Percentiles rank a stretch among this genome's conserved stretches.
Evolutionary conservation across 2,797 vertebrate genomes (phyloP).

Genomic region (Phrynocephalus vlangalii): DNA sequence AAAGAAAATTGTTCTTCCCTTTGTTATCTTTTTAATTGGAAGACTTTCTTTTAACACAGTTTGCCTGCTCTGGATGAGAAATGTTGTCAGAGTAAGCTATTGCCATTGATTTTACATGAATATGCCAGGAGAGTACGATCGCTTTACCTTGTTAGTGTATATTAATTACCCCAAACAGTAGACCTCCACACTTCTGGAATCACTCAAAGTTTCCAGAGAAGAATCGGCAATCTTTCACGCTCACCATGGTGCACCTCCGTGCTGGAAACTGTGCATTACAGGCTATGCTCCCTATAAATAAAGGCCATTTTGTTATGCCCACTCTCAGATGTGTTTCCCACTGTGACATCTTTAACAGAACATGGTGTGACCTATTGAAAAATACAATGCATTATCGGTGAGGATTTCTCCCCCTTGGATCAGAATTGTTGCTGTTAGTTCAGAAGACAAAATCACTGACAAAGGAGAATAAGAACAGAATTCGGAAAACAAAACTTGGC

Average conservation of each 20-base stretch:
- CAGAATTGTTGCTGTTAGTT: constrained; percentile 48
- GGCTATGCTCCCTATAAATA: constrained; percentile 65
- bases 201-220: constrained; percentile 66
- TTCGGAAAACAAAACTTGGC: constrained; percentile 18
- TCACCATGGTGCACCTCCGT: constrained; percentile 42
- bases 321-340: constrained; percentile 55
- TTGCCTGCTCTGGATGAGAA: constrained; percentile 50
- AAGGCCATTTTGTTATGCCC: constrained; percentile 64
- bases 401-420: constrained; percentile 23
- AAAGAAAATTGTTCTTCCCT: constrained; percentile 62
- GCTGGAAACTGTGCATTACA: constrained; percentile 66
- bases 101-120: constrained; percentile 47
- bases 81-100: constrained; percentile 51
- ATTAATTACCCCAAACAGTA: constrained; percentile 62
- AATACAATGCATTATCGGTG: constrained; percentile 56
- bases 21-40: constrained; percentile 55
- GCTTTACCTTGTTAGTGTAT: constrained; percentile 56
- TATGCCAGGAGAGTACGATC: constrained; percentile 58
- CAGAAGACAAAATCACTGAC: constrained; percentile 58
- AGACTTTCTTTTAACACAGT: constrained; percentile 41
- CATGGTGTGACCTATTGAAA: constrained; percentile 66
- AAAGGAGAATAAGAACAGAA: constrained; percentile 54
- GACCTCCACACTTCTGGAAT: constrained; percentile 63
- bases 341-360: constrained; percentile 59
- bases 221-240: constrained; percentile 58